Conservation (phyloP, 2,113 vertebrate species). For the Heterotilapia buettikoferi region DNA sequence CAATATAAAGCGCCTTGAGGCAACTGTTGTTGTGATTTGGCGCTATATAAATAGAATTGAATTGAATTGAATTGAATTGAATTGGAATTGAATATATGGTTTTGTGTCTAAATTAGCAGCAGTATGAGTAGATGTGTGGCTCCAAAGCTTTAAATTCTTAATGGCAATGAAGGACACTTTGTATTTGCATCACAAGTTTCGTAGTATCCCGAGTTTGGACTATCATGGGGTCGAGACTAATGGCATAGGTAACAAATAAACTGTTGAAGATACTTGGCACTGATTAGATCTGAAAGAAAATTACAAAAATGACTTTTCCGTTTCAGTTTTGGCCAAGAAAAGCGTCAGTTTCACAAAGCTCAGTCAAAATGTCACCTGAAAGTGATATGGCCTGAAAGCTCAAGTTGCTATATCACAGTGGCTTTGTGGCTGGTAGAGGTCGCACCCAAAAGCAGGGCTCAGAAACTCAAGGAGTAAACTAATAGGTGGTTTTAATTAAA, state of each 20-base stretch:
- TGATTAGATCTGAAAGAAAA: neutral
- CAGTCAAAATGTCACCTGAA: neutral
- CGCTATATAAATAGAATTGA: too few relatives aligned
- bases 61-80: neutral
- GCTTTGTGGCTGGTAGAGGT: neutral
- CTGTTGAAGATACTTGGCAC: neutral
- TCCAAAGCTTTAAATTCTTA: neutral
- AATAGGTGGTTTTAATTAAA: neutral
- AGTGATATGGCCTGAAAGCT: neutral
- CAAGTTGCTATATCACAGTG: neutral
- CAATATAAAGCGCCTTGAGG: neutral
- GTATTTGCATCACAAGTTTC: neutral
- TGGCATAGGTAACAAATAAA: neutral
- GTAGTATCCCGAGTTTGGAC: neutral
- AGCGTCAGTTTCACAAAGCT: neutral
- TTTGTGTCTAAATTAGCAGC: neutral
- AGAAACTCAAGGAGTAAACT: neutral
- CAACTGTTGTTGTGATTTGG: neutral
- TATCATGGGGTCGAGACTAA: neutral
- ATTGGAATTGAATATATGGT: neutral
- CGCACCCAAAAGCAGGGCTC: neutral
- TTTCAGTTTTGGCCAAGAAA: neutral
- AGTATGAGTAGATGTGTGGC: neutral
- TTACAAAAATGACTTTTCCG: neutral
- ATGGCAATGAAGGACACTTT: neutral